Evolutionary conservation across 2,797 vertebrate species (phyloP).

Genomic region (Hybognathus amarus): DNA sequence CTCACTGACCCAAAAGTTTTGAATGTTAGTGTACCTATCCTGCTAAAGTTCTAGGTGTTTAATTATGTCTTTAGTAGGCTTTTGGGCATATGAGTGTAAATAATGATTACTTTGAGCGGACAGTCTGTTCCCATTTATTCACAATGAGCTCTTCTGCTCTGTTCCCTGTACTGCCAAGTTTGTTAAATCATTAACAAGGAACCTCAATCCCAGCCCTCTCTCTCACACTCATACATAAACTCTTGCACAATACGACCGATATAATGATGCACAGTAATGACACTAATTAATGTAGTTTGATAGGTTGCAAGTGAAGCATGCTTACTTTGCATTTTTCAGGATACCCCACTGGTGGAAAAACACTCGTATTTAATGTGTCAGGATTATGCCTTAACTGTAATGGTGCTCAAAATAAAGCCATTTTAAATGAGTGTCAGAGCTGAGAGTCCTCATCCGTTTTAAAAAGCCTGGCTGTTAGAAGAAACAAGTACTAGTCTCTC

Average conservation of each 20-base stretch:
- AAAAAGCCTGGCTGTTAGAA: constrained; percentile 27
- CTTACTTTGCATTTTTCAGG: neutral
- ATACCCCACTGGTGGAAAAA: neutral
- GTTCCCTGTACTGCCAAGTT: constrained; percentile 36
- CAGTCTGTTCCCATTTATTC: constrained; percentile 29
- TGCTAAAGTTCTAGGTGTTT: neutral
- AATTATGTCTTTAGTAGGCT: neutral
- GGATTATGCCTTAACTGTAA: constrained; percentile 1
- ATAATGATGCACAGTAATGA: constrained; percentile 17
- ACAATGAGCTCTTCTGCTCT: constrained; percentile 24
- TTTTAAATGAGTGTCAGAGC: constrained; percentile 38
- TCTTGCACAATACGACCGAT: constrained; percentile 6
- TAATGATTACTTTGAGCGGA: constrained; percentile 16
- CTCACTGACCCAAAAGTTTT: neutral
- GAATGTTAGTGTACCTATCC: neutral
- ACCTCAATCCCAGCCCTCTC: constrained; percentile 13
- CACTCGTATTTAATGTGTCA: neutral
- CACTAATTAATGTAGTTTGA: neutral
- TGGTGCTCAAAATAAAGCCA: constrained; percentile 13
- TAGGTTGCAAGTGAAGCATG: neutral
- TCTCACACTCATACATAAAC: constrained; percentile 1
- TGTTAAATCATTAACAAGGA: constrained; percentile 31
- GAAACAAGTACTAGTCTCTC: constrained; percentile 40
- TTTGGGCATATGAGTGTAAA: constrained; percentile 1
- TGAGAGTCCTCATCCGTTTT: constrained; percentile 20